A percentile compares a stretch with the other conserved stretches of the same genome.
These are phyloP conservation scores for Mus musculus DNA, from an alignment of 2,113 vertebrate species.

Conservation along the genomic window GRCm39 chr3:139917501-139918000, in stretches of 20 bases:
- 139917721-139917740: background rate
- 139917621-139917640: background rate
- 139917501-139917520: background rate
- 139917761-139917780: background rate
- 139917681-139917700: slow-evolving; percentile 5
- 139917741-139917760: background rate
- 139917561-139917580: slow-evolving; percentile 30
- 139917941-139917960: background rate
- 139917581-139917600: slow-evolving; percentile 6
- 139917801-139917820: slow-evolving; percentile 22
- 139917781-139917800: background rate
- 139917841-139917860: background rate
- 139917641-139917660: background rate
- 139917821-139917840: background rate
- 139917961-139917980: background rate
- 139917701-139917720: background rate
- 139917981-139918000: background rate
- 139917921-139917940: background rate
- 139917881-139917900: background rate
- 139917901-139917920: background rate
- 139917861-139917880: background rate
- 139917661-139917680: background rate
- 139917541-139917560: background rate
- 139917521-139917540: background rate
- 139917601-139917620: background rate